Evolutionary conservation across 1,140 invertebrate species (phyloP).

Genomic region (Phymastichus coffea): DNA sequence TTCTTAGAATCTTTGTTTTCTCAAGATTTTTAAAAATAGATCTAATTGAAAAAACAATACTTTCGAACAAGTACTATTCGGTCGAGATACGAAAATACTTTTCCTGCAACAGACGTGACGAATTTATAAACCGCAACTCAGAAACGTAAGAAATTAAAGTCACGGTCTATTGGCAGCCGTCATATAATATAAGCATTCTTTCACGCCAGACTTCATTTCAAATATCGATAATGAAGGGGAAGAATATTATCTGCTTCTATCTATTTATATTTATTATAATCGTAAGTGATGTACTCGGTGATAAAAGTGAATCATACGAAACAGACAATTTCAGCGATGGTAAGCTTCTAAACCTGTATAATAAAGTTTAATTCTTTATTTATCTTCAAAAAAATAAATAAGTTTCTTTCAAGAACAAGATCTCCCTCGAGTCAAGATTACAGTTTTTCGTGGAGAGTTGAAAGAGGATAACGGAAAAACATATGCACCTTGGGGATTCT

Average conservation of each 20-base stretch:
- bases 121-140: background rate
- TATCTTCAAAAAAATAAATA: too few relatives aligned
- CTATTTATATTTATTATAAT: background rate
- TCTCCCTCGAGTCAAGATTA: slow-evolving; percentile 70
- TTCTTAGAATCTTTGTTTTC: too few relatives aligned
- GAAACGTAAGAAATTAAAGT: background rate
- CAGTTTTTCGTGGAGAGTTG: slow-evolving; percentile 68
- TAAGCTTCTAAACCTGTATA: background rate
- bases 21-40: too few relatives aligned
- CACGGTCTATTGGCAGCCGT: slow-evolving; percentile 8
- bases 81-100: background rate
- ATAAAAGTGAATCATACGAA: background rate
- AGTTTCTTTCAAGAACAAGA: too few relatives aligned
- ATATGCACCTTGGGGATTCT: slow-evolving; percentile 70
- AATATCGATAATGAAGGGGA: background rate
- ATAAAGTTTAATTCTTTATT: too few relatives aligned
- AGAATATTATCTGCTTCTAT: background rate
- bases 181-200: slow-evolving; percentile 1
- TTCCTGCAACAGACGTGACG: slow-evolving; percentile 7
- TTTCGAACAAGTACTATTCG: too few relatives aligned
- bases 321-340: background rate
- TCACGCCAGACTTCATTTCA: background rate
- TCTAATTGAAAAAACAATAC: too few relatives aligned
- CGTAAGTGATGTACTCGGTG: too few relatives aligned
- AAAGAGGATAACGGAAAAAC: slow-evolving; percentile 60